These are phyloP conservation scores for Rhabditoides inermis DNA, from an alignment of 2,888 invertebrate species.

Conservation along the genomic window DNA sequence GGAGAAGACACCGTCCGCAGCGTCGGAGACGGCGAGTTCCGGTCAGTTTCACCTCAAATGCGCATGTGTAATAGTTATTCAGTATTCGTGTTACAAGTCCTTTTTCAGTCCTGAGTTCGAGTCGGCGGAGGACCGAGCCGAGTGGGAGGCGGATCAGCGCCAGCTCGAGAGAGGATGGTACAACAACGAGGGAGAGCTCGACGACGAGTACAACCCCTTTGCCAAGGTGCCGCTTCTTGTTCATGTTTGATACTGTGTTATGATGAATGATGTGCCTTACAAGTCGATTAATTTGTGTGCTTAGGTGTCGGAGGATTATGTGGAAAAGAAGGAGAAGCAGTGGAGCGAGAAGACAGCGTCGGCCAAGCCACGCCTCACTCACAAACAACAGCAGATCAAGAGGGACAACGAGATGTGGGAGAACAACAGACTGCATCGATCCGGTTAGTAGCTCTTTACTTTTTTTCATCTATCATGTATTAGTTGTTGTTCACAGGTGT, in stretches of 20 bases:
- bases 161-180: slow-evolving; percentile 90
- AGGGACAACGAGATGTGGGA: slow-evolving; percentile 96
- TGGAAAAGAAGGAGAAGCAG: slow-evolving; percentile 83
- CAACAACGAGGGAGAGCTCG: slow-evolving; percentile 73
- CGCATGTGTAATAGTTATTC: no score
- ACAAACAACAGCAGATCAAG: slow-evolving; percentile 89
- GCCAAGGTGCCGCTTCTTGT: slow-evolving; percentile 53
- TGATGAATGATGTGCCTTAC: neutral
- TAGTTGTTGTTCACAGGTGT: slow-evolving; percentile 20
- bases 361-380: slow-evolving; percentile 79
- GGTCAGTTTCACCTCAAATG: neutral
- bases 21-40: no score
- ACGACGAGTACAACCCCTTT: slow-evolving; percentile 81
- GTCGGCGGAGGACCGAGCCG: slow-evolving; percentile 66
- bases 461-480: neutral
- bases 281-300: slow-evolving; percentile 1
- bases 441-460: slow-evolving; percentile 41
- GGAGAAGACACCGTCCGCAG: slow-evolving; percentile 12
- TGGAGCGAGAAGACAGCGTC: slow-evolving; percentile 67
- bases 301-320: slow-evolving; percentile 68
- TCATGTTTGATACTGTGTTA: neutral
- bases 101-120: slow-evolving; percentile 32
- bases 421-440: slow-evolving; percentile 86
- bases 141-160: slow-evolving; percentile 83
- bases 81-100: no score